These are phyloP conservation scores for Ctenoplectra terminalis DNA, from an alignment of 1,140 invertebrate species.

Conservation along the genomic window DNA sequence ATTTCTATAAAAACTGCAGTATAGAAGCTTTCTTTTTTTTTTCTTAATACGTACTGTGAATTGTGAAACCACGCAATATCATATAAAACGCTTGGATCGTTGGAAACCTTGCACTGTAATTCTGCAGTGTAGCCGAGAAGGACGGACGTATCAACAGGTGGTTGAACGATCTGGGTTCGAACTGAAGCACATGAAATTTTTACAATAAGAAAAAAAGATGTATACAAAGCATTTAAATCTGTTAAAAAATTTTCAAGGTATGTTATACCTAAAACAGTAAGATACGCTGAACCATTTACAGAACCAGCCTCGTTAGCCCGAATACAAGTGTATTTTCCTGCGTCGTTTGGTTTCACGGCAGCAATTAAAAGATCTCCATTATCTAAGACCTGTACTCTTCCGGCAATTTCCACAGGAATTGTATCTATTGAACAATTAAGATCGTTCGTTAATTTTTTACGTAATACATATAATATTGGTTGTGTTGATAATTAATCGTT, in stretches of 20 bases:
- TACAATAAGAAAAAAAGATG: background rate
- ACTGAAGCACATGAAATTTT: conserved; percentile 83
- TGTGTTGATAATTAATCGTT: conserved; percentile 49
- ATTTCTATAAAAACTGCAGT: too few relatives aligned
- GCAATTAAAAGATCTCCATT: conserved; percentile 94
- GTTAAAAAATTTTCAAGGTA: background rate
- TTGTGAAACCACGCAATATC: conserved; percentile 96
- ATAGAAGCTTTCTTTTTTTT: too few relatives aligned
- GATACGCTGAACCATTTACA: conserved; percentile 90
- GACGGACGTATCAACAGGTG: conserved; percentile 94
- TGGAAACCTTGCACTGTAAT: conserved; percentile 96
- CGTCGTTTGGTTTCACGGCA: conserved; percentile 91
- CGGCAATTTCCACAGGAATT: conserved; percentile 84
- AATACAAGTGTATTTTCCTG: conserved; percentile 94
- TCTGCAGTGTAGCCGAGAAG: conserved; percentile 95
- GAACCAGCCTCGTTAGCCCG: conserved; percentile 94
- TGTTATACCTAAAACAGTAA: conserved; percentile 90
- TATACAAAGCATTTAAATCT: background rate
- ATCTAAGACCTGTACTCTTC: conserved; percentile 92
- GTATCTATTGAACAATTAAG: conserved; percentile 79
- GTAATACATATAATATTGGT: background rate
- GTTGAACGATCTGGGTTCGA: conserved; percentile 95
- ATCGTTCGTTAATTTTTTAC: background rate
- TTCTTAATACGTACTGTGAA: conserved; percentile 86
- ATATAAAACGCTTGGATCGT: conserved; percentile 94